Conservation (phyloP, 2,797 vertebrate genomes). For the Urophycis tenuis region DNA sequence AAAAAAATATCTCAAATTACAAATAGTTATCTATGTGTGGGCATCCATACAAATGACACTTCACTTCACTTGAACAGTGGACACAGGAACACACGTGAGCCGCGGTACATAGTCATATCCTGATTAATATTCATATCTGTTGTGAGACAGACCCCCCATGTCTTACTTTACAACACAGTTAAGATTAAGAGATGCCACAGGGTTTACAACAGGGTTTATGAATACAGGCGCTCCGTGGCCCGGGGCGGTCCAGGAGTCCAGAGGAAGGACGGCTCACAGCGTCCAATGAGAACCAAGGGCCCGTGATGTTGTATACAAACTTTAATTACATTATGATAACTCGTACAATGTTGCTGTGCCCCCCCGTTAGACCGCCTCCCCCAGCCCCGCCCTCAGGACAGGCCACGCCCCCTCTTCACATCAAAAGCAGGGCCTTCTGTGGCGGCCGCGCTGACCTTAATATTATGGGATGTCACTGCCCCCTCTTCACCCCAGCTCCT, state of each 20-base stretch:
- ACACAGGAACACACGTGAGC: neutral
- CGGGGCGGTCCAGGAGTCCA: too few species aligned
- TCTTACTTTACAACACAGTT: neutral
- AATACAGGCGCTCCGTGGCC: too few species aligned
- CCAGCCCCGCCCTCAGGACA: too few species aligned
- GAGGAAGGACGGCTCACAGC: too few species aligned
- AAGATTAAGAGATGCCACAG: neutral
- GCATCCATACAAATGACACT: neutral
- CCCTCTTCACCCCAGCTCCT: neutral
- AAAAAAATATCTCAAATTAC: neutral
- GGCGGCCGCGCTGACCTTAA: too few species aligned
- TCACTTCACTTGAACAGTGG: neutral
- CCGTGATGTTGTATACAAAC: conserved; percentile 42
- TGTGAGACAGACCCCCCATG: neutral
- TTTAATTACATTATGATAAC: conserved; percentile 56
- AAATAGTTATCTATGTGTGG: neutral
- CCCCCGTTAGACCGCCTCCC: neutral
- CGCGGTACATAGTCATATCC: neutral
- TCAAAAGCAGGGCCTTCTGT: too few species aligned
- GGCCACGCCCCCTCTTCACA: too few species aligned
- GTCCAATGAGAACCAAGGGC: neutral
- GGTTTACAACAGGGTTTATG: neutral
- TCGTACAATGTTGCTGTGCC: neutral
- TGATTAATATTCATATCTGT: neutral
- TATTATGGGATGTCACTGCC: neutral